Evolutionary conservation across 1,140 invertebrate species (phyloP), one percentile per base, ranked within the genome.

Genomic region (Ostrea denselamellosa): DNA sequence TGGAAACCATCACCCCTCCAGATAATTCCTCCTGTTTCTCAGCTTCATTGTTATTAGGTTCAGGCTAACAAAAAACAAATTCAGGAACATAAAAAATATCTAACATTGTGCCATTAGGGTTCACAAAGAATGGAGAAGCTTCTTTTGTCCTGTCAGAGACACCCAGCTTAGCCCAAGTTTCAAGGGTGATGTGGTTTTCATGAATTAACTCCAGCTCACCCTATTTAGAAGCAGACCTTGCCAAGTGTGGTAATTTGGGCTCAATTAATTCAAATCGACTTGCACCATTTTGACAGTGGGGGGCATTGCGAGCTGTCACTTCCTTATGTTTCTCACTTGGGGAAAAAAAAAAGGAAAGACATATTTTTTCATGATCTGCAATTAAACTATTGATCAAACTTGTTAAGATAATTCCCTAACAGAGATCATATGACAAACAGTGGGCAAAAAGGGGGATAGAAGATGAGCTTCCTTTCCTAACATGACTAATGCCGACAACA

Each of bases 31-130:
- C 68, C 19, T 53, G 22, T 19, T 71, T 86, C 77, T 81, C 77
- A 56, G 52, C 51, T 19, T 54, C 77, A 17, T 86, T 86, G 71
- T 86, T 86, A 68, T 86, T 86, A 19, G 65, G 65, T 81, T 86
- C 85, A 51, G 85, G 53, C 85, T 86, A 68, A 22, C 65, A 53
- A 86, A 58, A 86, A 86, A 81, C 77, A 86, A 34, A 77, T 14
- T 77, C 68, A 77, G 25, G 12, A 25, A 77, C 68, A 77, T 77
- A 44, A 77, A 77, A 77, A 77, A 34, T 34, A 77, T 7, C 28
- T 34, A 77, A 77, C 25, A 25, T 77, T 77, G 28, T 25, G 25
- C 28, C 25, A 77, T 44, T 44, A 12, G 68, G 28, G 68, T 77
- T 77, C 68, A 77, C 68, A 28, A 17, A 28, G 28, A 17, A 77